Conservation (phyloP, 64 coral and sea anemone species). For the Porites australiensis region DNA sequence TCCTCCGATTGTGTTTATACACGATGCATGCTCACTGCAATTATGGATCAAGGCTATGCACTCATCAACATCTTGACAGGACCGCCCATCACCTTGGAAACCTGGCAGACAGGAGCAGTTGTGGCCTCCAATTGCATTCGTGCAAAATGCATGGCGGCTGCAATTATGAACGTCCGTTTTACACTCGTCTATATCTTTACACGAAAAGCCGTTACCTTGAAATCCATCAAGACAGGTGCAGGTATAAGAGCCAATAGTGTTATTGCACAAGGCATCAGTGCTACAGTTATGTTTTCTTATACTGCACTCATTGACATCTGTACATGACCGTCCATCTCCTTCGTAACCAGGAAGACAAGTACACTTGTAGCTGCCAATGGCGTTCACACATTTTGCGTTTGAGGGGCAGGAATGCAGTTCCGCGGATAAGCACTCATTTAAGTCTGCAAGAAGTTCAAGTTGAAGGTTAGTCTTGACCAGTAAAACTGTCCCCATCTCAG, state of each 20-base stretch:
- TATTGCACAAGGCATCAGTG: background rate
- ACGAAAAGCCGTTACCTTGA: background rate
- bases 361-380: background rate
- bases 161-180: background rate
- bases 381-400: constrained; percentile 6
- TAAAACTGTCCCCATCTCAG: no score
- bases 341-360: background rate
- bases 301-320: background rate
- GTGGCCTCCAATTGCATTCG: background rate
- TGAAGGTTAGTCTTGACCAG: background rate
- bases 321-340: background rate
- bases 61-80: background rate
- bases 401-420: background rate
- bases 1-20: constrained; percentile 6
- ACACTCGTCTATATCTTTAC: background rate
- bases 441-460: background rate
- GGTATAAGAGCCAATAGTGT: background rate
- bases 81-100: constrained; percentile 21
- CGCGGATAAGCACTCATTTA: background rate
- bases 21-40: constrained; percentile 15
- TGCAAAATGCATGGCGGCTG: background rate
- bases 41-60: background rate
- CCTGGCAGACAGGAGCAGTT: background rate
- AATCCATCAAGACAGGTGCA: background rate
- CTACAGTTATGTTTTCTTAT: background rate